These are phyloP conservation scores for Drosophila nigromelanica DNA, from an alignment of 1,140 invertebrate genomes.

Conservation along the genomic window DNA sequence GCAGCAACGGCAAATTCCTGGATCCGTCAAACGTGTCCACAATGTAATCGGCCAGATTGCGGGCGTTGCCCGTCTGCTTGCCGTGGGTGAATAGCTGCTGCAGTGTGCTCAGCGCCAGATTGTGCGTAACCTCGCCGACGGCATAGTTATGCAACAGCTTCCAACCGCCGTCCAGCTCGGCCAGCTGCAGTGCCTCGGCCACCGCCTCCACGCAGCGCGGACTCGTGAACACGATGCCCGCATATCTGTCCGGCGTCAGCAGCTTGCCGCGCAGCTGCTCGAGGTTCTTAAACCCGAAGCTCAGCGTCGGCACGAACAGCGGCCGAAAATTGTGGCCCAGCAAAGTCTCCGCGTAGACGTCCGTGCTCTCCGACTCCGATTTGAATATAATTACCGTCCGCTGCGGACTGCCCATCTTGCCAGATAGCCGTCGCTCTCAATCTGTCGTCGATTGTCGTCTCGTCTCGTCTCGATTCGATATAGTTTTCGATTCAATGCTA, in stretches of 20 bases:
- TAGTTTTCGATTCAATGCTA: too few species aligned
- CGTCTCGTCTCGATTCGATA: neutral
- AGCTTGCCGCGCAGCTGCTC: slow-evolving; percentile 83
- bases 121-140: slow-evolving; percentile 85
- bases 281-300: slow-evolving; percentile 84
- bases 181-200: slow-evolving; percentile 79
- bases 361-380: slow-evolving; percentile 85
- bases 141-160: slow-evolving; percentile 85
- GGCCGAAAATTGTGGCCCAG: slow-evolving; percentile 84
- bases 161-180: slow-evolving; percentile 84
- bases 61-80: slow-evolving; percentile 84
- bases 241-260: slow-evolving; percentile 80
- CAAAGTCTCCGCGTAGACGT: slow-evolving; percentile 85
- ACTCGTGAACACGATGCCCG: slow-evolving; percentile 85
- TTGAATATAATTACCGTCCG: slow-evolving; percentile 85
- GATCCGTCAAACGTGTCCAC: slow-evolving; percentile 84
- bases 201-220: slow-evolving; percentile 85
- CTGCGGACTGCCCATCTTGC: slow-evolving; percentile 60
- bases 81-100: slow-evolving; percentile 85
- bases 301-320: slow-evolving; percentile 85
- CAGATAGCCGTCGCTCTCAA: neutral
- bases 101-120: slow-evolving; percentile 83
- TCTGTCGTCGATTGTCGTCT: neutral
- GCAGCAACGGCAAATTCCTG: slow-evolving; percentile 81
- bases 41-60: slow-evolving; percentile 84